phyloP scores from a whole-genome alignment of 2,888 invertebrate genomes.

The Metallyticus violacea region DNA sequence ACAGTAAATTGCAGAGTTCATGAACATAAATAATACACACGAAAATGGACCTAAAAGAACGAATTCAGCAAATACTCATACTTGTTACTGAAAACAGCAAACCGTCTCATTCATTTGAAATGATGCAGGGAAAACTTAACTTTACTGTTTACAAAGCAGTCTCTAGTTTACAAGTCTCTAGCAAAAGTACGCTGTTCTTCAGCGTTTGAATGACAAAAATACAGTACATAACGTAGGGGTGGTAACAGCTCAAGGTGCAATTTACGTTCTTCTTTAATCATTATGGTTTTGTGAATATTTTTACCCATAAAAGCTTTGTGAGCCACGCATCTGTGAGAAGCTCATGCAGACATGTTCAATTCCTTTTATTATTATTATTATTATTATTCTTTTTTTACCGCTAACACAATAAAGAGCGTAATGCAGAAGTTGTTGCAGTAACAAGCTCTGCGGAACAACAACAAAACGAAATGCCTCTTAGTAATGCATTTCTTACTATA shows the following conservation, averaged over 20 bases:
- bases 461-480: background rate
- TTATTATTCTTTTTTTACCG: background rate
- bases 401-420: background rate
- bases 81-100: no score
- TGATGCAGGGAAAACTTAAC: no score
- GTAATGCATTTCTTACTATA: background rate
- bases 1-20: no score
- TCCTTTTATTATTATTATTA: no score
- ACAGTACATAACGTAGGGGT: background rate
- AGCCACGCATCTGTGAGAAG: background rate
- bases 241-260: background rate
- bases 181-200: background rate
- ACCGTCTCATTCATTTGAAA: no score
- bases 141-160: background rate
- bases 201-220: background rate
- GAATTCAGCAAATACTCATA: no score
- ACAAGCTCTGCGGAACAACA: background rate
- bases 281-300: background rate
- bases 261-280: background rate
- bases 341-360: background rate
- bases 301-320: background rate
- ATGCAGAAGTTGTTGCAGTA: background rate
- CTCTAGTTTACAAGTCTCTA: no score
- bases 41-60: no score
- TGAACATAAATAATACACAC: no score